phyloP scores from a whole-genome alignment of 2,113 vertebrate species.

The Miniopterus natalensis region DNA sequence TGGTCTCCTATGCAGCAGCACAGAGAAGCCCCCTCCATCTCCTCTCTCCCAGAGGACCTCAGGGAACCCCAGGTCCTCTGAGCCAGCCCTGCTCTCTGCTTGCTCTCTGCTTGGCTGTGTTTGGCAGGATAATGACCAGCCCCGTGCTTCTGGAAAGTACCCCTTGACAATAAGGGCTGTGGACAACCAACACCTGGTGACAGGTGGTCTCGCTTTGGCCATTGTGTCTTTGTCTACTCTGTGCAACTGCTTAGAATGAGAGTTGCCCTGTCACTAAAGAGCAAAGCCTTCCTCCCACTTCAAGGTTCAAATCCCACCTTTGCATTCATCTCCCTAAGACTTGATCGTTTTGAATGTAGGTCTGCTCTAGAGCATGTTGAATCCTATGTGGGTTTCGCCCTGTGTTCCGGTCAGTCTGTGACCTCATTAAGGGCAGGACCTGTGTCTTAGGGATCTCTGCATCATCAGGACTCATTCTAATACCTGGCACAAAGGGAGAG shows the following conservation, averaged over 20 bases:
- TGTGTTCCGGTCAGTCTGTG: background rate
- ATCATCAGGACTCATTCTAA: background rate
- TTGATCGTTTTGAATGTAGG: background rate
- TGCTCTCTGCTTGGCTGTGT: background rate
- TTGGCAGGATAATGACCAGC: background rate
- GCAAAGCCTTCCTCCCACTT: background rate
- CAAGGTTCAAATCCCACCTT: conserved; percentile 7
- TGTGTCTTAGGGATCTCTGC: background rate
- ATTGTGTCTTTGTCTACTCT: background rate
- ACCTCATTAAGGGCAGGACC: background rate
- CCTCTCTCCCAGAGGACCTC: background rate
- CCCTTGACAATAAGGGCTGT: background rate
- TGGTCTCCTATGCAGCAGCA: background rate
- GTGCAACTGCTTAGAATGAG: background rate
- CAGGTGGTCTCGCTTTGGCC: background rate
- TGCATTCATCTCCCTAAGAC: background rate
- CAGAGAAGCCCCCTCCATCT: background rate
- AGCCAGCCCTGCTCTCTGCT: background rate
- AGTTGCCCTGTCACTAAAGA: background rate
- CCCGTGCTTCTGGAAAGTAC: conserved; percentile 11
- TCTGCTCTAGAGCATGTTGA: background rate
- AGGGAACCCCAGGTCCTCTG: background rate
- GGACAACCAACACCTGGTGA: background rate
- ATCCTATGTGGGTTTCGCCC: background rate
- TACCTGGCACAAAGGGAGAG: background rate